Base-by-base conservation (phyloP, 2,113 vertebrate genomes). In the Seriola rivoliana region DNA sequence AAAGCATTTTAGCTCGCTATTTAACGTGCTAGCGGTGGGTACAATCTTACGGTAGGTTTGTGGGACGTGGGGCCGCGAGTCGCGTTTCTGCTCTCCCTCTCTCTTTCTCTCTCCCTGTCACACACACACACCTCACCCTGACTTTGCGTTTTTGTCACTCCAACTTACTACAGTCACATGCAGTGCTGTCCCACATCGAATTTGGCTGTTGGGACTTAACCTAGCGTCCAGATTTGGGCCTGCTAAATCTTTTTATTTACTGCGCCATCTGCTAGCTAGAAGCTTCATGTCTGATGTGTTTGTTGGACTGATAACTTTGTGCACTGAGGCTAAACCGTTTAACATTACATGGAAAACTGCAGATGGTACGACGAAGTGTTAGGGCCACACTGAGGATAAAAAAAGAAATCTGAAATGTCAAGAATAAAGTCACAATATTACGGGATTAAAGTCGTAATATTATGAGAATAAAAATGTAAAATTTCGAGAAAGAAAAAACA, bases 211-310 rank as follows among this genome's bases (percentile, higher is more conserved):
- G 25, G 46, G 72, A 48, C 0, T 85, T 78, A 62, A 64, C 1
- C 58, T 6, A 25, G 70, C 34, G 11, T 40, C 34, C 62, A 64
- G 67, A 69, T 67, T 29, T 55, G 54, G 78, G 62, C 69, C 84
- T 48, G 54, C 50, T 78, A 84, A 72, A 77, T 59, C 75, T 85
- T 21, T 25, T 17, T 25, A 71, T 78, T 79, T 69, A 80, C 71
- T 87, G 89, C 72, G 78, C 88, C 89, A 91, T 84, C 88, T 90
- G 88, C 68, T 78, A 83, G 13, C 62, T 44, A 9, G 42, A 66
- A 17, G 59, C 48, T 55, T 16, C 7, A 13, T 75, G 54, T 55
- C 34, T n/a, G 0, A 19, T 21, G 36, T 52, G 14, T 14, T 4
- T 38, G 25, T 25, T 10, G 23, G 60, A 64, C 21, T 57, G 13